Evolutionary conservation across 2,888 invertebrate species (phyloP), one percentile per base, ranked within the genome.

Genomic region (Epistrophe grossulariae): DNA sequence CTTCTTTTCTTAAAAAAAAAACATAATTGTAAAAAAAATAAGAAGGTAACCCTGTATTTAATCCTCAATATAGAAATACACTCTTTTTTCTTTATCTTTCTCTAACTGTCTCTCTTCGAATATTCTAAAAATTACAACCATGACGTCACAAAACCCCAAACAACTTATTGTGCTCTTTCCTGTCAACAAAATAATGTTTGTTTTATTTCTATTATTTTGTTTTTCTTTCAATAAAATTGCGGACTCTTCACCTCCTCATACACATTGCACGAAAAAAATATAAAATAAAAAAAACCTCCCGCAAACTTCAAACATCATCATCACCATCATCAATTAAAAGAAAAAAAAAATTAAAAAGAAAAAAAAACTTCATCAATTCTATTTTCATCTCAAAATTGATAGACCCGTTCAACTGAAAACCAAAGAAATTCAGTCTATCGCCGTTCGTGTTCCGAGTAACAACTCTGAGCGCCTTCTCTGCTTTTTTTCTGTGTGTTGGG

Each of bases 391-490:
- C 70, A 64, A 68, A 50, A 84, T 17, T 71, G 74, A 50, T 43
- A 81, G 76, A 76, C 52, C 68, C 66, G 62, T 64, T 62, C n/a
- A 74, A 73, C 72, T 66, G 13, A 35, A 59, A 45, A 19, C 64
- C 48, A 64, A 64, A 84, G 71, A 73, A 68, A 60, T 76, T 84
- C 89, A 90, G 90, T 90, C 90, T 89, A 89, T 90, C 90, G 90
- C 88, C 90, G 90, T 89, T 89, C 89, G 90, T 90, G 89, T 88
- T 89, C 89, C 88, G 89, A 90, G 88, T 88, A 90, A 88, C 90
- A 89, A 88, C 89, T 70, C 40, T 79, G 70, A 82, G 43, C 57
- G 88, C 64, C 73, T 50, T 19, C 35, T 68, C 72, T 50, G 68
- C 52, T 70, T 57, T 24, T 60, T 40, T 40, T 19, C 60, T 60